Conservation (phyloP, 2,113 vertebrate genomes). For the Falcunculus frontatus region DNA sequence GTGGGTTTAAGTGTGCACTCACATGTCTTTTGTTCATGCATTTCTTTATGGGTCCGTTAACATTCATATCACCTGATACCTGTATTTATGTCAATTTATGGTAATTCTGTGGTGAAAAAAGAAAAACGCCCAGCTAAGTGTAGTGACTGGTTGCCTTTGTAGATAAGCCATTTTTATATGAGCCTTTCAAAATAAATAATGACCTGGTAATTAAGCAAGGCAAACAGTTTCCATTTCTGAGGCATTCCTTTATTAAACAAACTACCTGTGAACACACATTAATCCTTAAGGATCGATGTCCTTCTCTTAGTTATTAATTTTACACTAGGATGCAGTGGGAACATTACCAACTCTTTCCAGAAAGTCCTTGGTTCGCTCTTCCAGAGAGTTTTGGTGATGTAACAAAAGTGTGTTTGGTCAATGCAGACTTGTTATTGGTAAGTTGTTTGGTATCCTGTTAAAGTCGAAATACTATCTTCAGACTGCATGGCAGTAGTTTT, state of each 20-base stretch:
- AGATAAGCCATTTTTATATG: background rate
- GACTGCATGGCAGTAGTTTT: background rate
- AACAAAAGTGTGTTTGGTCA: background rate
- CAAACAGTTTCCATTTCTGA: background rate
- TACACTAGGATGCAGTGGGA: background rate
- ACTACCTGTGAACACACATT: background rate
- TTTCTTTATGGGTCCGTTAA: background rate
- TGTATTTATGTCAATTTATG: background rate
- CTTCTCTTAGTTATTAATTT: background rate
- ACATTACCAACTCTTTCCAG: background rate
- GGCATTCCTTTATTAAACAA: conserved; percentile 2
- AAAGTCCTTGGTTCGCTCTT: background rate
- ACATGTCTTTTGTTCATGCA: background rate
- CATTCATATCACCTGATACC: background rate
- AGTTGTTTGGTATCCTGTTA: background rate
- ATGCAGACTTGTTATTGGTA: background rate
- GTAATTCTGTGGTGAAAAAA: background rate
- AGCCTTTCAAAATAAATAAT: background rate
- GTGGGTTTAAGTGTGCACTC: background rate
- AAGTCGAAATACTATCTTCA: background rate
- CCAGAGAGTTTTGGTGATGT: background rate
- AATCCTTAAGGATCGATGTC: background rate
- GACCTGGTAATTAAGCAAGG: background rate
- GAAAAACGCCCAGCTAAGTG: background rate
- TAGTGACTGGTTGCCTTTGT: background rate